phyloP scores from a whole-genome alignment of 2,113 vertebrate genomes.

The Sander vitreus region DNA sequence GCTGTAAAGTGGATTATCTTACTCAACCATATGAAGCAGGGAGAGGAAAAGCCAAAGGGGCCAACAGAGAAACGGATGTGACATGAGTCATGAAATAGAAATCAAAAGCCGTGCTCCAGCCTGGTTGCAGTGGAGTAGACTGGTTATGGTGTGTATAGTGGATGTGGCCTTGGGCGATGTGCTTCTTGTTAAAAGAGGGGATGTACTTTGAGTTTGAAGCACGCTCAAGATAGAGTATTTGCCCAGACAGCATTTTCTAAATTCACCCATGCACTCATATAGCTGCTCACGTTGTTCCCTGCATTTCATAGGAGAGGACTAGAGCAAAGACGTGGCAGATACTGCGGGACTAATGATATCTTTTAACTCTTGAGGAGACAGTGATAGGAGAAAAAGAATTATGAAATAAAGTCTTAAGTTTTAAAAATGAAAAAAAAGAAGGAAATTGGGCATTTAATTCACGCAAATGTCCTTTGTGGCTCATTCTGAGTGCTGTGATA shows the following conservation, averaged over 20 bases:
- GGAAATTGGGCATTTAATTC: conserved; percentile 48
- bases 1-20: conserved; percentile 58
- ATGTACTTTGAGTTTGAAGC: conserved; percentile 64
- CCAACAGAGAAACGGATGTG: conserved; percentile 55
- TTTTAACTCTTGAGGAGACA: conserved; percentile 52
- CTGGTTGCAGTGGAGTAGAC: conserved; percentile 48
- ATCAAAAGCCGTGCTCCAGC: conserved; percentile 66
- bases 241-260: conserved; percentile 70
- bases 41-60: conserved; percentile 62
- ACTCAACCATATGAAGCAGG: conserved; percentile 42
- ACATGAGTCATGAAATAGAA: conserved; percentile 77
- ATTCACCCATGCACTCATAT: conserved; percentile 63
- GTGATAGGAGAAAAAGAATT: conserved; percentile 20
- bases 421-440: conserved; percentile 7
- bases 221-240: conserved; percentile 63
- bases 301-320: conserved; percentile 40
- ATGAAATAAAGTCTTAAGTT: conserved; percentile 24
- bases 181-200: conserved; percentile 71
- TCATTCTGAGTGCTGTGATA: conserved; percentile 49
- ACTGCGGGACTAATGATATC: conserved; percentile 41
- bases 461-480: conserved; percentile 33
- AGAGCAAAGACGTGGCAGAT: conserved; percentile 32
- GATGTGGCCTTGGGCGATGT: conserved; percentile 71
- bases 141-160: conserved; percentile 63
- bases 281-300: conserved; percentile 52